These are phyloP conservation scores for Macrocentrus cingulum DNA, from an alignment of 1,140 invertebrate genomes.

Conservation along the genomic window DNA sequence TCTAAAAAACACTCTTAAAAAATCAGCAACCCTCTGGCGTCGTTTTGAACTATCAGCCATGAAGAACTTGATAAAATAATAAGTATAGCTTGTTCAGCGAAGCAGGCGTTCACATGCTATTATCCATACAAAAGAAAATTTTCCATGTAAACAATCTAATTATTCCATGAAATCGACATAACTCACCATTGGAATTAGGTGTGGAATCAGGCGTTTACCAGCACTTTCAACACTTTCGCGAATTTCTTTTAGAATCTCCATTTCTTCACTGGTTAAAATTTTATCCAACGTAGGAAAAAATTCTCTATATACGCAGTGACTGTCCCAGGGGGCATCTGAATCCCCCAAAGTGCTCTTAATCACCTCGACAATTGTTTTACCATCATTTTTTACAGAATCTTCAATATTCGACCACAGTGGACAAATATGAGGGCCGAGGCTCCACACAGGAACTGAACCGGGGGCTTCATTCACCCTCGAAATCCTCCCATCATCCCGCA, in stretches of 20 bases:
- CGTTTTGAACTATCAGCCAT: too few relatives aligned
- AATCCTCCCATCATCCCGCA: neutral
- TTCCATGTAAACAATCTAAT: too few relatives aligned
- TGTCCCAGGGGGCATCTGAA: constrained; percentile 28
- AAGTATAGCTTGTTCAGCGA: too few relatives aligned
- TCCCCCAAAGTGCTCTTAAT: constrained; percentile 20
- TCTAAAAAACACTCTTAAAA: too few relatives aligned
- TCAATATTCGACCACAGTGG: constrained; percentile 31
- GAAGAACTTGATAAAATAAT: too few relatives aligned
- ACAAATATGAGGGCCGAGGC: constrained; percentile 57
- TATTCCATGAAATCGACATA: too few relatives aligned
- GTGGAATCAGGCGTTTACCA: constrained; percentile 23
- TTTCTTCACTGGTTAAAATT: neutral
- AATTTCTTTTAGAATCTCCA: constrained; percentile 9
- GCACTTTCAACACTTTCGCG: constrained; percentile 12
- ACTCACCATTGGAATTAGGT: constrained; percentile 34
- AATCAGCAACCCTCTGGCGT: too few relatives aligned
- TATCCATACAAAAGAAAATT: too few relatives aligned
- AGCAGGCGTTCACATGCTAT: too few relatives aligned
- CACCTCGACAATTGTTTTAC: constrained; percentile 10
- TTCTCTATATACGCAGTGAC: constrained; percentile 34
- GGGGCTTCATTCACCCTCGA: constrained; percentile 10
- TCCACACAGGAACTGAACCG: constrained; percentile 30
- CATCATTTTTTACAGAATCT: constrained; percentile 6
- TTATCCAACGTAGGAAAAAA: constrained; percentile 17